phyloP scores from a whole-genome alignment of 2,113 vertebrate genomes.

The Crocuta crocuta region DNA sequence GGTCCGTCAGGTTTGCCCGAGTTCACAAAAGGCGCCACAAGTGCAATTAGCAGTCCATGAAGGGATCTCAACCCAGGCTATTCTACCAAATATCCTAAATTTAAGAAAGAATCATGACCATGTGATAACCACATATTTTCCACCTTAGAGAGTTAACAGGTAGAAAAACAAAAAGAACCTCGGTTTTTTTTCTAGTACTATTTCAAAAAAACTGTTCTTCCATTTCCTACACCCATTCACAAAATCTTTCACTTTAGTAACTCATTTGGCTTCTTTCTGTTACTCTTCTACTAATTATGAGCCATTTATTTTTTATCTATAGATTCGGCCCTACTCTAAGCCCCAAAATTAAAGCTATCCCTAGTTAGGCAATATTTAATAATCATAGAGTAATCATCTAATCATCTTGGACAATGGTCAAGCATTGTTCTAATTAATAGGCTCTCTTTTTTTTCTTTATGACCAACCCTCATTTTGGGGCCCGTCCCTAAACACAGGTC shows the following conservation, averaged over 20 bases:
- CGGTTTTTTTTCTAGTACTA: neutral
- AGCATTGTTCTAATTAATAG: neutral
- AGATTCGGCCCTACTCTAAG: neutral
- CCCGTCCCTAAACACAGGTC: neutral
- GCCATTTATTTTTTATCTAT: neutral
- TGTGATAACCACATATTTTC: neutral
- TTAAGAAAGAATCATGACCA: neutral
- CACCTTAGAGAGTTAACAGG: neutral
- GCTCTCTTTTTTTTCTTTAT: conserved; percentile 1
- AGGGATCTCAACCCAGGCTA: neutral
- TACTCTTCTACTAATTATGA: conserved; percentile 35
- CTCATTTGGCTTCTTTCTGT: neutral
- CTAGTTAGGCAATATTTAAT: conserved; percentile 13
- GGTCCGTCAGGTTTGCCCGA: neutral
- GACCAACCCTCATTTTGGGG: neutral
- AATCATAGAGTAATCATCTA: conserved; percentile 30
- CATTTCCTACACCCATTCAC: neutral
- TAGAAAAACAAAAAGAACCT: neutral
- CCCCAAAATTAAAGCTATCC: conserved; percentile 20
- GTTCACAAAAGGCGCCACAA: neutral
- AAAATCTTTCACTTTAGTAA: neutral
- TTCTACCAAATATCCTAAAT: neutral
- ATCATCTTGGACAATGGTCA: conserved; percentile 10
- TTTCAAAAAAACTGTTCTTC: conserved; percentile 24
- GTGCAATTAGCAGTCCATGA: neutral